Conservation (phyloP, 2,888 invertebrate species). For the Limenitis camilla region DNA sequence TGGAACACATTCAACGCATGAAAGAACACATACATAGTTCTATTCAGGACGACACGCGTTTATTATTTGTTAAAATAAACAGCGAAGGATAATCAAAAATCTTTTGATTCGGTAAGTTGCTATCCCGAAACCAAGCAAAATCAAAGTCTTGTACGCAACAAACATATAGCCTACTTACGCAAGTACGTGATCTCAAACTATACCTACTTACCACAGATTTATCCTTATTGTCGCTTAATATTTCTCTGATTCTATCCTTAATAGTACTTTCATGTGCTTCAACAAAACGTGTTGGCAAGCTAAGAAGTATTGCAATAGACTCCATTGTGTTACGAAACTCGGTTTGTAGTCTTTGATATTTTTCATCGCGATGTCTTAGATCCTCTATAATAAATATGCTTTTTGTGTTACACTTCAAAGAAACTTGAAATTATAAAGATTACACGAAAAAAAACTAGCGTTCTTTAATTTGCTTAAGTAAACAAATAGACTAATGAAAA, state of each 20-base stretch:
- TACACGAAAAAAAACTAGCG: no score
- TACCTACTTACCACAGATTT: conserved; percentile 77
- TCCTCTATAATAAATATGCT: conserved; percentile 71
- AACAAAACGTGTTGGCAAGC: conserved; percentile 81
- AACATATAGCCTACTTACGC: no score
- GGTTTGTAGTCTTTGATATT: conserved; percentile 77
- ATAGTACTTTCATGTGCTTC: conserved; percentile 86
- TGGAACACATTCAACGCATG: no score
- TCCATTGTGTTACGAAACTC: conserved; percentile 82
- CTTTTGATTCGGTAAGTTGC: no score
- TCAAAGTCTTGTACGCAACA: no score
- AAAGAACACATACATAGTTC: no score
- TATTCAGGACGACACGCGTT: no score
- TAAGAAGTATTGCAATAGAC: conserved; percentile 80
- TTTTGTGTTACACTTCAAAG: not conserved
- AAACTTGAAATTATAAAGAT: no score
- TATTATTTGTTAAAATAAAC: no score
- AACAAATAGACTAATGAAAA: not conserved
- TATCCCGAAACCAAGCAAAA: no score
- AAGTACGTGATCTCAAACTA: not conserved
- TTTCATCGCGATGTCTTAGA: conserved; percentile 80
- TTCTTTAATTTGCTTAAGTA: no score
- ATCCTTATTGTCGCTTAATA: conserved; percentile 84
- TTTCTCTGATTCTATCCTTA: conserved; percentile 85
- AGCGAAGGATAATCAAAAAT: no score